Evolutionary conservation across 1,140 invertebrate species (phyloP), one percentile per base, ranked within the genome.

Genomic region (Zophobas morio): DNA sequence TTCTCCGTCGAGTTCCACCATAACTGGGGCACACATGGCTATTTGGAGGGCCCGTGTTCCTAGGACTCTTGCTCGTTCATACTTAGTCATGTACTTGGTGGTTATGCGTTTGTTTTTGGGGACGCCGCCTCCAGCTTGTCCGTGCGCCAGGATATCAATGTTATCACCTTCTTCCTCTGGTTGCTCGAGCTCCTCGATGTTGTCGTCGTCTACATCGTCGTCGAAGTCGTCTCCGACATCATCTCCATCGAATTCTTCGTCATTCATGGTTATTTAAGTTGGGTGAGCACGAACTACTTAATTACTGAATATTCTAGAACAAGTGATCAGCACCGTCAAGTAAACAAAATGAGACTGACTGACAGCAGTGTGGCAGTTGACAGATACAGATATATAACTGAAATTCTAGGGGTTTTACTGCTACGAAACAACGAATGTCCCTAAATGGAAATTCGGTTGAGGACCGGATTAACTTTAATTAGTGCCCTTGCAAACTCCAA

Each of bases 1-100:
- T 89, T 99, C 99, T 51, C 98, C 98, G 87, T 99, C 98, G 36
- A 99, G 87, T 87, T 99, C 99, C 32, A 99, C 99, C 99, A 99
- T 99, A 0, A 99, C 97, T 1, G 99, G 99, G 4, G 99, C 98
- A 89, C 98, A 99, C 99, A 99, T 99, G 0, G 98, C 97, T 84
- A 99, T 99, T 88, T 99, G 99, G 36, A 99, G 87, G 0, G 99
- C 99, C 85, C 99, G 89, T 1, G 99, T 99, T 1, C 99, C 98
- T 98, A 98, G 86, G 0, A 99, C 95, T 81, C 98, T 88, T 0
- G 98, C 98, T 81, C 98, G 87, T 89, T 99, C 98, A 88, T 95
- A 94, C 82, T 99, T 99, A 32, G 98, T 99, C 97, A 99, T 98
- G 83, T 96, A 97, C 85, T 92, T 92, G 0, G 95, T 96, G 1